Conservation (phyloP, 2,113 vertebrate genomes). For the Takifugu flavidus region DNA sequence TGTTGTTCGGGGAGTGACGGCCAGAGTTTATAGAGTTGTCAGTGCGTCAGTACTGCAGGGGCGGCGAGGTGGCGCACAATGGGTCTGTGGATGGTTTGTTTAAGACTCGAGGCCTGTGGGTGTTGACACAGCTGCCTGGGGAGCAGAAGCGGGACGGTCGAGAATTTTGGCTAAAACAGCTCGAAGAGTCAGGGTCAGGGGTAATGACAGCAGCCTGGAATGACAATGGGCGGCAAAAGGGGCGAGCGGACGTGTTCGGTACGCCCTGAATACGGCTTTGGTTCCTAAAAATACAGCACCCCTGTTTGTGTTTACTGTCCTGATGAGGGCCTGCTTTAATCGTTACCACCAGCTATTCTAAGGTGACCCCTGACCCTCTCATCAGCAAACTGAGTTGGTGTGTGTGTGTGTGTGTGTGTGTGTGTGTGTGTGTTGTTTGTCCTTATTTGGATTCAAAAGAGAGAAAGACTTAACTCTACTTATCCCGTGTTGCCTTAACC, state of each 20-base stretch:
- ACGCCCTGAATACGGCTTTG: constrained; percentile 28
- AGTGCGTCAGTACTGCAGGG: constrained; percentile 56
- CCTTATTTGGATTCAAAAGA: constrained; percentile 50
- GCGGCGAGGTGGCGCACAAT: constrained; percentile 49
- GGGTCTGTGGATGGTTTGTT: constrained; percentile 64
- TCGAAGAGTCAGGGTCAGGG: constrained; percentile 41
- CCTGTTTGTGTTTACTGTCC: constrained; percentile 18
- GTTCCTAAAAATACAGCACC: constrained; percentile 22
- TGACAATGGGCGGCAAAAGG: constrained; percentile 30
- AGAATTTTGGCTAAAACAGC: constrained; percentile 54
- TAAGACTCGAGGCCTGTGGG: constrained; percentile 60
- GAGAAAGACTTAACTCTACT: constrained; percentile 53
- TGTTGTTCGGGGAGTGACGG: constrained; percentile 66
- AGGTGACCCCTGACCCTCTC: constrained; percentile 50
- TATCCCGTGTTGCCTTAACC: constrained; percentile 55
- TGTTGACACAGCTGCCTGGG: constrained; percentile 78
- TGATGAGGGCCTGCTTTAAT: constrained; percentile 40
- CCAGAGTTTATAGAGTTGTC: constrained; percentile 64
- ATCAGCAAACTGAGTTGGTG: constrained; percentile 22
- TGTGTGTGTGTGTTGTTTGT: constrained; percentile 39
- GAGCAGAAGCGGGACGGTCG: constrained; percentile 35
- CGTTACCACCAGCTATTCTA: constrained; percentile 58
- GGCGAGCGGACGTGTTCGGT: constrained; percentile 18
- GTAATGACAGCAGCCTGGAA: constrained; percentile 26
- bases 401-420: constrained; percentile 31